Percentiles rank a stretch among this genome's conserved stretches.
Conservation (phyloP, 37 sponge, comb jelly and placozoan genomes). For the Cliona cf. orientalis region DNA sequence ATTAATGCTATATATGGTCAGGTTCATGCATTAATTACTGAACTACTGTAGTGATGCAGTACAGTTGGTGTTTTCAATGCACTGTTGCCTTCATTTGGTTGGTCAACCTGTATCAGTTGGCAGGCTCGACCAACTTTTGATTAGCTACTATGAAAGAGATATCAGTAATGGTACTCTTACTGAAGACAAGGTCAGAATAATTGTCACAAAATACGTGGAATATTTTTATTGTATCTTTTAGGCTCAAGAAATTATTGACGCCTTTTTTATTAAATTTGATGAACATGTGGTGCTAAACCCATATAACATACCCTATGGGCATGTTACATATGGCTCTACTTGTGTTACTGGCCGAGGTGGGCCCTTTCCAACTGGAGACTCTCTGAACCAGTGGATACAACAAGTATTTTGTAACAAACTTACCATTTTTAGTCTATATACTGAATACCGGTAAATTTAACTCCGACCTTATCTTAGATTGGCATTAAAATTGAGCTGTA, state of each 20-base stretch:
- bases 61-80: constrained; percentile 53
- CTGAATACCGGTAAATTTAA: too few relatives aligned
- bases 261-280: constrained; percentile 64
- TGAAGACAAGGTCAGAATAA: constrained; percentile 43
- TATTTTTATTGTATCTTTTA: not conserved
- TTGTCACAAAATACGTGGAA: too few relatives aligned
- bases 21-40: not conserved
- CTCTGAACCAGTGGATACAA: constrained; percentile 64
- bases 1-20: not conserved
- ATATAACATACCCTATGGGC: constrained; percentile 50
- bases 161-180: constrained; percentile 4
- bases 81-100: constrained; percentile 55
- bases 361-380: constrained; percentile 60
- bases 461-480: too few relatives aligned
- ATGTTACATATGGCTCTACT: constrained; percentile 48
- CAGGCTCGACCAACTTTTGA: constrained; percentile 50
- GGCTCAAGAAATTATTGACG: constrained; percentile 62
- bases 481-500: too few relatives aligned
- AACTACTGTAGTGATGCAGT: constrained; percentile 44
- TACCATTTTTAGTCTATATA: too few relatives aligned
- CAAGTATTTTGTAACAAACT: too few relatives aligned
- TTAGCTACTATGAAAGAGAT: constrained; percentile 34
- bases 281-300: constrained; percentile 50
- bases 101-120: constrained; percentile 57
- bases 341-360: constrained; percentile 53